Conservation (phyloP, 1,140 invertebrate genomes). For the Stegodyphus mimosarum region DNA sequence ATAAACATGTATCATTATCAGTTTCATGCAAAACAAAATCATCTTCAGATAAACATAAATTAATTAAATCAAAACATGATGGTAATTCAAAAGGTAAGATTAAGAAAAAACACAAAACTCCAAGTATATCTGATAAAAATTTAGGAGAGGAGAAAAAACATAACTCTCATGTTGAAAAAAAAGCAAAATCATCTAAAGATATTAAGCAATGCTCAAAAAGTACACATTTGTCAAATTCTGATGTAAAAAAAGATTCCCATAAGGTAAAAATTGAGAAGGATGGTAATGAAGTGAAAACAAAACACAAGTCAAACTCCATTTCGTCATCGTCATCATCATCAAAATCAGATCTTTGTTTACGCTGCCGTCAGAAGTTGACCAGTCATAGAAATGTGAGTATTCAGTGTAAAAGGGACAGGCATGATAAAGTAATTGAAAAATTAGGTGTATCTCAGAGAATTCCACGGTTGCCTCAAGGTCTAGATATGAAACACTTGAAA, state of each 20-base stretch:
- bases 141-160: conserved; percentile 8
- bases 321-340: not conserved
- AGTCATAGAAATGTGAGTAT: conserved; percentile 63
- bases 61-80: not conserved
- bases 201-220: not conserved
- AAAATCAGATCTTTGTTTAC: conserved; percentile 34
- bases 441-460: conserved; percentile 62
- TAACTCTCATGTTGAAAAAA: conserved; percentile 5
- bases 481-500: conserved; percentile 71
- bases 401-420: conserved; percentile 63
- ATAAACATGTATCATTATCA: no score
- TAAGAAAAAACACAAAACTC: not conserved
- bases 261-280: not conserved
- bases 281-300: not conserved
- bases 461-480: conserved; percentile 61
- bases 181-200: not conserved
- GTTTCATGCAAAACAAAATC: not conserved
- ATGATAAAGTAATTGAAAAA: conserved; percentile 43
- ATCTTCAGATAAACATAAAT: not conserved
- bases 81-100: not conserved
- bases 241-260: not conserved
- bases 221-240: not conserved
- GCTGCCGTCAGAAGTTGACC: conserved; percentile 39
- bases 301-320: not conserved
- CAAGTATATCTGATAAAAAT: not conserved